Evolutionary conservation across 1,140 invertebrate genomes (phyloP), one percentile per base, ranked within the genome.

Genomic region (Cyclargus thomasi): DNA sequence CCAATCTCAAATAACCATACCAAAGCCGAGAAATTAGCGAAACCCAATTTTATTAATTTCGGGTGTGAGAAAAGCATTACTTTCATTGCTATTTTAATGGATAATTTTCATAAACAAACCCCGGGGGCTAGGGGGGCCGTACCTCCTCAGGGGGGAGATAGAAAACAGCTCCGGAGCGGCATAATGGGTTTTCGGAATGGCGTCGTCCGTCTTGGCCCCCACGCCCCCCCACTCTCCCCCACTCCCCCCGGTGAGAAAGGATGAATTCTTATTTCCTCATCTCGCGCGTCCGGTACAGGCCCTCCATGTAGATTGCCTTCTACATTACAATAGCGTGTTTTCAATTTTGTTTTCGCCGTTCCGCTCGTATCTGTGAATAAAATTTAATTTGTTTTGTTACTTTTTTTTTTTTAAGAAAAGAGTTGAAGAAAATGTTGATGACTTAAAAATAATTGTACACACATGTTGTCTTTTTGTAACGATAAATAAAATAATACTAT

Each of bases 241-340:
- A 63, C 72, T 71, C 69, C 72, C 78, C 81, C 80, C 74, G 67
- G 76, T 74, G 81, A 78, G 82, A 86, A 86, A 86, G 86, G 89
- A 91, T 91, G 89, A 90, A 91, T 91, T 91, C 89, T 91, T 90
- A 91, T 91, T 90, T 89, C 86, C 88, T 90, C 87, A 88, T 90
- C 88, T 86, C 77, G 73, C 81, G 77, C 83, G 85, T 90, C 85
- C 85, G 83, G 81, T 78, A 78, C 79, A 81, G 80, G 82, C 86
- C 85, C 82, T 88, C 83, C 82, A 86, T 86, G 83, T 86, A 88
- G 88, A 90, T 90, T 88, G 88, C 88, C 84, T 88, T 87, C 86
- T 86, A 90, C 84, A 87, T 88, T 87, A 88, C 86, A 90, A 88
- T 85, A 84, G 81, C 80, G 82, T 86, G 87, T 90, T 90, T 90